phyloP scores from a whole-genome alignment of 2,888 invertebrate genomes.

The Polietes domitor region DNA sequence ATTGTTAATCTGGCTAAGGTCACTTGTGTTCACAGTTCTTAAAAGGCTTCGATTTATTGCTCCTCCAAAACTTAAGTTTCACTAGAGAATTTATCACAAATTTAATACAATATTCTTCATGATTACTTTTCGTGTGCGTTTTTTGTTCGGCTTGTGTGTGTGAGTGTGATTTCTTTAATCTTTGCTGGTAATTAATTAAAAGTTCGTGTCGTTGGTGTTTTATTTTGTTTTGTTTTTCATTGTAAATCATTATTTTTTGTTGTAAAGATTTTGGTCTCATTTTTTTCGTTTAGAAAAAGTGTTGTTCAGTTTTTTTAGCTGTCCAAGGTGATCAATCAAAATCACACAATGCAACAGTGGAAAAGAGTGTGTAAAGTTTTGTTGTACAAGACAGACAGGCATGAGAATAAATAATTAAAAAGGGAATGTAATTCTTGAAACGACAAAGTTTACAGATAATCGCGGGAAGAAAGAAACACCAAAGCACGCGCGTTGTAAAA shows the following conservation, averaged over 20 bases:
- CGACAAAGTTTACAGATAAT: constrained; percentile 35
- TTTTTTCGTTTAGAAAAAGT: constrained; percentile 8
- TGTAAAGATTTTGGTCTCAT: constrained; percentile 24
- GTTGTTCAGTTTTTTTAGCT: constrained; percentile 7
- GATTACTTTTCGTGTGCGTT: constrained; percentile 13
- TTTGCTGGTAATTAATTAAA: constrained; percentile 58
- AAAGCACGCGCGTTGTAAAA: not conserved
- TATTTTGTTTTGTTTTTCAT: not conserved
- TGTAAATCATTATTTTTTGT: constrained; percentile 32
- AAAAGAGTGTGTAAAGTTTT: constrained; percentile 44
- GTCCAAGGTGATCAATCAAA: constrained; percentile 63
- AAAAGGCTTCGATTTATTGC: not conserved
- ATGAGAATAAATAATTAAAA: constrained; percentile 54
- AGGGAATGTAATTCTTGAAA: constrained; percentile 10
- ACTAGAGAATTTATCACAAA: no score
- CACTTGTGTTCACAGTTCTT: not conserved
- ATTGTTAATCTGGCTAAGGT: not conserved
- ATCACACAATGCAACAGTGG: constrained; percentile 38
- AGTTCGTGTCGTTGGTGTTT: constrained; percentile 41
- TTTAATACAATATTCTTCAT: not conserved
- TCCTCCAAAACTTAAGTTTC: no score
- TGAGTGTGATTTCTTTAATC: not conserved
- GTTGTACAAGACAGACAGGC: constrained; percentile 18
- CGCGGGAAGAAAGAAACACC: not conserved
- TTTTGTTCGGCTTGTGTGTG: no score